Evolutionary conservation across 2,113 vertebrate species (phyloP), one percentile per base, ranked within the genome.

Genomic region (Cyrtonyx montezumae): DNA sequence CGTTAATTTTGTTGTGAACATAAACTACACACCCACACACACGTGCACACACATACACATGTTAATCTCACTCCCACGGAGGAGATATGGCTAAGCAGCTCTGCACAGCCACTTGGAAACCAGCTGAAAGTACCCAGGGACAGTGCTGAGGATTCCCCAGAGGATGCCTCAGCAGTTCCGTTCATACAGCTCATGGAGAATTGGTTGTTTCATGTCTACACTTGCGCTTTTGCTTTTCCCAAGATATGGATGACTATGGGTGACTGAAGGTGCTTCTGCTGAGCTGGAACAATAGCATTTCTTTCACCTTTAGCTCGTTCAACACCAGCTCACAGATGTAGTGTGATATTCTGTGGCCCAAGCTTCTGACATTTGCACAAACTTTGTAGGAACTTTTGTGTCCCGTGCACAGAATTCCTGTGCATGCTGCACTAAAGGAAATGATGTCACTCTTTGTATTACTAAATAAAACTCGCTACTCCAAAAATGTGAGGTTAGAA

Each of bases 121-220:
- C 84, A 59, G 84, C 40, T 73, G 92, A 88, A 96, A 94, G 79
- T 84, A 63, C 79, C 84, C 73, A 85, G 26, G 87, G 91, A 87
- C 87, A 92, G 86, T 75, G 61, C 6, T 36, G 87, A 95, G 84
- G 69, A 88, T 91, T 95, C 82, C 82, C 90, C 62, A 32, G 82
- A 86, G 94, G 37, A 85, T 71, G 78, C 48, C 82, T 90, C 76
- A 82, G 87, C 79, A 91, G 79, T 85, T 96, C 84, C 83, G 89
- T 73, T 94, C 84, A 74, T 89, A 74, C 55, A 89, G 91, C 88
- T 95, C 79, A 86, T 86, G 90, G 83, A 96, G 93, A 96, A 91
- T 87, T 93, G 94, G 80, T 87, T 3, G 8, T 89, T 95, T 71
- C 49, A 81, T 1, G 0, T 79, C 91, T 80, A 59, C 6, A 0